Base-by-base conservation (phyloP, 2,113 vertebrate genomes). In the Ursus arctos region DNA sequence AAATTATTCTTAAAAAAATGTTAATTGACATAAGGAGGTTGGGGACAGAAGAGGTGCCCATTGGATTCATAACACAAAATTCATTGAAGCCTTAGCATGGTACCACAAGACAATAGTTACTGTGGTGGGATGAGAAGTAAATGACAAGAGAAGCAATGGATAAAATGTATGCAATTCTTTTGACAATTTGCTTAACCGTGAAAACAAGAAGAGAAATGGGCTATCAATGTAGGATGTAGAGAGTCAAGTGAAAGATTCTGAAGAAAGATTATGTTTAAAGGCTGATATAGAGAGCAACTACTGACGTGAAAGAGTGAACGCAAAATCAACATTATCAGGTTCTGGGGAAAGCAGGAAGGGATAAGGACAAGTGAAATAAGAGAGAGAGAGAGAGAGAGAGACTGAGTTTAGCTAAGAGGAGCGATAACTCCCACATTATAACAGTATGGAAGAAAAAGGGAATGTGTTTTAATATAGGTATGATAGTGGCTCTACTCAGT, bases 401-500 rank as follows among this genome's bases (percentile, higher is more conserved):
- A 40, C 7, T 49, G 7, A 47, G 22, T 72, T 53, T 65, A 85
- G 21, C 28, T 43, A 10, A 2, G 55, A 85, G 18, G 6, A 57
- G 2, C 18, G 65, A 31, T 31, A 81, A 40, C 21, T 53, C 22
- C 22, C 49, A 16, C 31, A 24, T 36, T 61, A 19, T 15, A 21
- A 2, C 21, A 10, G 4, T 36, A 57, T 31, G 4, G 47, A 61
- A 33, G 12, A 33, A 33, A 40, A 63, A 33, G 16, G 28, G 7
- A 11, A 33, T 51, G 31, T 24, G 12, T 61, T 59, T 22, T 51
- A n/a, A 28, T 6, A 24, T 14, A 33, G 0, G 0, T 40, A 21
- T 76, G 7, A 74, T 22, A 26, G 2, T 21, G 11, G 4, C 0
- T 0, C 28, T 24, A 31, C 7, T 19, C 7, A n/a, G 16, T 67